Evolutionary conservation across 2,113 vertebrate genomes (phyloP), one percentile per base, ranked within the genome.

Genomic region (Paedocypris sp.): DNA sequence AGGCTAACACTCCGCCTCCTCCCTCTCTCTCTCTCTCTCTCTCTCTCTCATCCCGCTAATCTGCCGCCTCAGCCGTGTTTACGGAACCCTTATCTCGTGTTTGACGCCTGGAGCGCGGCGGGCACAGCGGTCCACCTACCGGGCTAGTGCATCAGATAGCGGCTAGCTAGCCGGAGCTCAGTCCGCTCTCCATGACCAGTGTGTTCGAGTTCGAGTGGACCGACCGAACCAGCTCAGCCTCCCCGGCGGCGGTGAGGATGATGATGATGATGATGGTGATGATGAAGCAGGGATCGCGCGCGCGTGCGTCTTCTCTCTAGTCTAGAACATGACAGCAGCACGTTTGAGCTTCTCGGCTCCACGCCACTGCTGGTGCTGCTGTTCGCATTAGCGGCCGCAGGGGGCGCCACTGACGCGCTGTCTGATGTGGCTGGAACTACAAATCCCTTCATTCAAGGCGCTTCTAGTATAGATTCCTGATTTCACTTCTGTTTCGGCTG

Each of bases 221-320:
- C 68, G 22, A 39, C 29, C 39, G 50, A 13, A 9, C 58, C 58
- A 62, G 53, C 65, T 56, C 60, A 63, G 48, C 28, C 48, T 56
- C 60, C 60, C 64, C 66, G n/a, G n/a, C 22, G 50, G 60, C 57
- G 56, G 62, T 56, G 15, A n/a, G n/a, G n/a, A n/a, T n/a, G n/a
- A n/a, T n/a, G n/a, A n/a, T n/a, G n/a, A n/a, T n/a, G n/a, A n/a
- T n/a, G n/a, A n/a, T n/a, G n/a, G n/a, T n/a, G n/a, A n/a, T n/a
- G n/a, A n/a, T n/a, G n/a, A n/a, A n/a, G n/a, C n/a, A n/a, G n/a
- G n/a, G n/a, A n/a, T n/a, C n/a, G 47, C 8, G 49, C 3, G 43
- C 4, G 45, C 3, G 49, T 51, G 50, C 28, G 12, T 57, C 25
- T 9, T 31, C 25, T 39, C 43, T 39, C 16, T 32, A 2, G 31